phyloP scores from a whole-genome alignment of 2,888 invertebrate species.

The Ischnus inquisitorius region DNA sequence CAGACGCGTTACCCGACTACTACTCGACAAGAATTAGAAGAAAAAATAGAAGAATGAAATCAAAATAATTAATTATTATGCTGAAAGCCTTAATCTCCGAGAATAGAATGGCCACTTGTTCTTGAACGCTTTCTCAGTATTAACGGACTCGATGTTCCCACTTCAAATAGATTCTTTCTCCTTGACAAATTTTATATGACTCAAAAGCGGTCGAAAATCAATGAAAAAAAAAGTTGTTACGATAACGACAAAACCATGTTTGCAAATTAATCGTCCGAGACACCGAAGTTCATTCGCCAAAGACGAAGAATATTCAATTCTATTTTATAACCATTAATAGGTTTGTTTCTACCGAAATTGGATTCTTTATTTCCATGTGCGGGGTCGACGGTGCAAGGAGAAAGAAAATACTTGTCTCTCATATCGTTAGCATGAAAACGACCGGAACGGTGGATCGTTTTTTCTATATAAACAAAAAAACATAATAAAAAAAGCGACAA shows the following conservation, averaged over 20 bases:
- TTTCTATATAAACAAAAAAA: not conserved
- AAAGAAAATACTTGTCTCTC: not conserved
- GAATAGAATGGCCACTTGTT: not conserved
- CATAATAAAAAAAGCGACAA: constrained; percentile 9
- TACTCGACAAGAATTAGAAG: not conserved
- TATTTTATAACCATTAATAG: not conserved
- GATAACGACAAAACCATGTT: not conserved
- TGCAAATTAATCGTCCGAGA: not conserved
- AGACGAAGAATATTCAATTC: not conserved
- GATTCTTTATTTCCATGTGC: constrained; percentile 2
- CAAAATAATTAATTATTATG: not conserved
- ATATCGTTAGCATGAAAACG: not conserved
- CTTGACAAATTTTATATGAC: not conserved
- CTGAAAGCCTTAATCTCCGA: not conserved
- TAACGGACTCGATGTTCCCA: not conserved
- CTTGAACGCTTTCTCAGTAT: not conserved
- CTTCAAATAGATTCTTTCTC: not conserved
- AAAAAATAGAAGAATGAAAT: not conserved
- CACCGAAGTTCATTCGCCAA: not conserved
- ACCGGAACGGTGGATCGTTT: constrained; percentile 7
- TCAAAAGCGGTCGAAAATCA: not conserved
- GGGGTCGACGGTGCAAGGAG: not conserved
- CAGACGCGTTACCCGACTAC: not conserved
- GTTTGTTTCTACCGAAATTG: no score
- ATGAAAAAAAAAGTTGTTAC: not conserved